Base-by-base conservation (phyloP, 1,140 invertebrate species). In the Contarinia nasturtii region DNA sequence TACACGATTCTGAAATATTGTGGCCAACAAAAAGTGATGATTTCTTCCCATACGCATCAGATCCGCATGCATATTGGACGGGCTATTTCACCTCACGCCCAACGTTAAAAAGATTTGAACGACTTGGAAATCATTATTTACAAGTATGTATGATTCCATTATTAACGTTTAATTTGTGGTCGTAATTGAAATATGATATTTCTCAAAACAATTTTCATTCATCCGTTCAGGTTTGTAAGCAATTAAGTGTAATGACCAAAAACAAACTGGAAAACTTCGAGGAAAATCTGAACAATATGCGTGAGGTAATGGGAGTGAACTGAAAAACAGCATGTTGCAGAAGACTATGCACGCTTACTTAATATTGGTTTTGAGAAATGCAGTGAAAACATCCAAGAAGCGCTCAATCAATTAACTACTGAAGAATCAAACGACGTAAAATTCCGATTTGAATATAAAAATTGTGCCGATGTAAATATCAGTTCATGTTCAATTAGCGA, bases 51-150 rank as follows among this genome's bases (percentile, higher is more conserved):
- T 97, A 96, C 65, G 80, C 86, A 0, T 81, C 79, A 49, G 76
- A 17, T 43, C 68, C 75, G 1, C 80, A 93, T 54, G 68, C 79
- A 0, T 94, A 79, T 60, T 97, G 92, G 93, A 94, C 86, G 0
- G 94, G 94, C 0, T 98, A 92, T 60, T 98, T 87, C 59, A 88
- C 88, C 0, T 95, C 90, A 0, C 72, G 86, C 44, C 80, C 88
- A 11, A 79, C 86, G 0, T 68, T 86, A 0, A 94, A 94, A 55
- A 75, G 76, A 43, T 84, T 73, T 56, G 84, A 87, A 51, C 67
- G 89, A 40, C 60, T 76, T 47, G 78, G 77, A 1, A 91, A 90
- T 57, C 82, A 80, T 55, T 78, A 82, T 44, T 60, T 93, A 10
- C 85, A 87, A 61, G 77, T 79, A 46, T 68, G 68, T 53, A 74